These are phyloP conservation scores for Tethea ocularis DNA, from an alignment of 2,888 invertebrate species.

Conservation along the genomic window DNA sequence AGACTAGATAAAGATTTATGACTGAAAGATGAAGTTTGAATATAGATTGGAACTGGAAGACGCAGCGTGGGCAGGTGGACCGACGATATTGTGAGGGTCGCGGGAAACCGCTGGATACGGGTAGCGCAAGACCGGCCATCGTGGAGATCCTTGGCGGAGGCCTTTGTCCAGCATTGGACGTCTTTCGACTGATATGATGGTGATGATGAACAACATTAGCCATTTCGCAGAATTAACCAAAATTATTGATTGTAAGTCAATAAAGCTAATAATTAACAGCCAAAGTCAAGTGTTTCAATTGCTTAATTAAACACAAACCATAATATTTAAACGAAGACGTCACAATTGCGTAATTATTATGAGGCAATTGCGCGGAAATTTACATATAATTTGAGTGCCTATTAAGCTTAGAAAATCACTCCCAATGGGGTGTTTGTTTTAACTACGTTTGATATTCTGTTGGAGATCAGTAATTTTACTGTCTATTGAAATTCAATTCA, in stretches of 20 bases:
- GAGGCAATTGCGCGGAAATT: constrained; percentile 3
- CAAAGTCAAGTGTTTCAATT: background rate
- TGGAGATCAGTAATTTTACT: background rate
- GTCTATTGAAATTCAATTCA: background rate
- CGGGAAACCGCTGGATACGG: too few relatives aligned
- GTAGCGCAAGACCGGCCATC: too few relatives aligned
- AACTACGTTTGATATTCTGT: background rate
- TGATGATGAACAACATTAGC: background rate
- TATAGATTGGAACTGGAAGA: too few relatives aligned
- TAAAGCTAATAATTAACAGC: background rate
- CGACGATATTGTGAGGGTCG: too few relatives aligned
- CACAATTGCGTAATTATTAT: constrained; percentile 1
- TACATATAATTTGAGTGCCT: constrained; percentile 6
- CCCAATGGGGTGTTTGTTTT: constrained; percentile 4
- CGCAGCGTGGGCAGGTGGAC: too few relatives aligned
- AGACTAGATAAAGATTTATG: too few relatives aligned
- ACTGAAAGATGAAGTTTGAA: too few relatives aligned
- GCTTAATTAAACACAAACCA: constrained; percentile 4
- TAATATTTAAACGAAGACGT: constrained; percentile 1
- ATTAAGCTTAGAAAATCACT: constrained; percentile 7
- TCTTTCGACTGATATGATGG: too few relatives aligned
- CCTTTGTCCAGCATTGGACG: too few relatives aligned
- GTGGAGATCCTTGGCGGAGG: too few relatives aligned
- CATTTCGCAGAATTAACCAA: background rate
- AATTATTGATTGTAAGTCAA: background rate